Conservation (phyloP, 2,888 invertebrate genomes). For the Fragum sueziense region DNA sequence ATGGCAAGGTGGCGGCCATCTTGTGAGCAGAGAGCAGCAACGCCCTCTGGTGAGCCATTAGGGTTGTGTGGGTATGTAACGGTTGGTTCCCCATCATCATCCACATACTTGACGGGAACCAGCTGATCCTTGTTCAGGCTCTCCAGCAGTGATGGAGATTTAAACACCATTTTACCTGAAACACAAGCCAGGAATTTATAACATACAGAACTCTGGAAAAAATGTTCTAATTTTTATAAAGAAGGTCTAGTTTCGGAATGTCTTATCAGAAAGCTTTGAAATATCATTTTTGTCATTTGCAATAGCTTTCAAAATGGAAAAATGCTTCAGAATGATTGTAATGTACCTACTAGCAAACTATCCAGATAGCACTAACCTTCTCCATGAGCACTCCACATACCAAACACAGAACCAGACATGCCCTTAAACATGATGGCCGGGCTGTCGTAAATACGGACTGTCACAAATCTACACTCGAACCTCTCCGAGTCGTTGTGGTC, state of each 20-base stretch:
- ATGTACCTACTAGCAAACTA: neutral
- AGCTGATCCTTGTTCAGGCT: slow-evolving; percentile 84
- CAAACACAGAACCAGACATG: slow-evolving; percentile 95
- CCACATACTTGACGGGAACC: slow-evolving; percentile 91
- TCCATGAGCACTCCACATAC: slow-evolving; percentile 98
- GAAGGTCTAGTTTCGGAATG: too few species aligned
- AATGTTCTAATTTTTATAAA: too few species aligned
- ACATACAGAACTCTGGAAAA: too few species aligned
- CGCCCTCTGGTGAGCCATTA: slow-evolving; percentile 86
- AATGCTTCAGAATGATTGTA: neutral
- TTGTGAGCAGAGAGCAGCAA: slow-evolving; percentile 93
- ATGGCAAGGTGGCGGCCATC: slow-evolving; percentile 97
- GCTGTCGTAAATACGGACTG: slow-evolving; percentile 88
- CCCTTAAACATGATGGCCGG: slow-evolving; percentile 92
- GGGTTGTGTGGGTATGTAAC: slow-evolving; percentile 95
- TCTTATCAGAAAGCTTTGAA: too few species aligned
- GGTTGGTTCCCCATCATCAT: slow-evolving; percentile 88
- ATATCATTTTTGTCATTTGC: too few species aligned
- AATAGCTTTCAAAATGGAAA: neutral
- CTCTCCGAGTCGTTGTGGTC: slow-evolving; percentile 94
- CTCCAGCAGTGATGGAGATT: slow-evolving; percentile 77
- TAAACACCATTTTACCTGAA: slow-evolving; percentile 83
- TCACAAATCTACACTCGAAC: slow-evolving; percentile 92
- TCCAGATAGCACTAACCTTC: too few species aligned
- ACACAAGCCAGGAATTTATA: too few species aligned